Evolutionary conservation across 2,797 vertebrate genomes (phyloP), one percentile per base, ranked within the genome.

Genomic region (Dermochelys coriacea): DNA sequence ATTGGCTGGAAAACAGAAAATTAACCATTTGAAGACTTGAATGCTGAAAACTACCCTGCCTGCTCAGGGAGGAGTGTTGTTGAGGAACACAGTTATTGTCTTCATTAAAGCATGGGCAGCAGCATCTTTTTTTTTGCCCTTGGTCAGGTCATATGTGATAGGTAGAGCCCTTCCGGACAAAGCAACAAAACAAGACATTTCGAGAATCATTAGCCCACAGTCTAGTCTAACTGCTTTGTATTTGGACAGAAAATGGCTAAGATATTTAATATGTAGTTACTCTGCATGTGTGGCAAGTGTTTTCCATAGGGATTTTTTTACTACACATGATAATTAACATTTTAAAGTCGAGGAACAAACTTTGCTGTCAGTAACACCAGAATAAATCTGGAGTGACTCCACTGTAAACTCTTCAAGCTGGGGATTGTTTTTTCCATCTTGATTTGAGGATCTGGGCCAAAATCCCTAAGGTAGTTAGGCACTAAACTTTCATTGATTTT

Each of bases 191-290:
- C 61, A 93, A 94, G 50, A 77, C 88, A 64, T 95, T 94, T 96
- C 80, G 91, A 92, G 87, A 96, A 94, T 94, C 82, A 93, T 96
- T 96, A 97, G 96, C 89, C 91, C 89, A 82, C 85, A 89, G 79
- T 91, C 50, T n/a, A 92, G 80, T 78, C 64, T 93, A 89, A 93
- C 94, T 94, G 88, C 77, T 95, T 83, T 2, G 1, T 19, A 61
- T 81, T 88, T 86, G 68, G 82, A 68, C 55, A 90, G 88, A 90
- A 96, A 91, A 89, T 49, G 55, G 81, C 64, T 84, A 82, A 29
- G 8, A 41, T 64, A 80, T 55, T 94, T 85, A 83, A 91, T 84
- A 61, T 83, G 25, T 51, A 90, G 91, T 52, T 93, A 90, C 37
- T 78, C n/a, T 79, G 88, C 80, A 55, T 51, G 84, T 59, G 54